These are phyloP conservation scores for Physella acuta DNA, from an alignment of 1,140 invertebrate species.

Conservation along the genomic window DNA sequence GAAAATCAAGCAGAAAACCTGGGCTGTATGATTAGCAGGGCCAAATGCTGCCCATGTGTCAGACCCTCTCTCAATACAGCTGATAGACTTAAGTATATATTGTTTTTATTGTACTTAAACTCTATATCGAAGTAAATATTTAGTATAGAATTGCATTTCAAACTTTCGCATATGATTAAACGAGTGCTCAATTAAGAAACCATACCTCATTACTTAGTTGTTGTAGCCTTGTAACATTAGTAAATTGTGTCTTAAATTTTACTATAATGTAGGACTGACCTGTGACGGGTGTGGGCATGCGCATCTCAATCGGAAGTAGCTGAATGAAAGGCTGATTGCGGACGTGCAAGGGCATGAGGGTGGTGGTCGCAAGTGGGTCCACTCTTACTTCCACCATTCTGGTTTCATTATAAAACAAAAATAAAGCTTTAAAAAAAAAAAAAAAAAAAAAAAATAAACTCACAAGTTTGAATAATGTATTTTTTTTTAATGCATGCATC, in stretches of 20 bases:
- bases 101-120: too few species aligned
- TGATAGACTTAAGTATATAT: too few species aligned
- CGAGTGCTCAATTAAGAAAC: neutral
- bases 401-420: too few species aligned
- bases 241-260: neutral
- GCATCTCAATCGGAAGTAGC: neutral
- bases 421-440: too few species aligned
- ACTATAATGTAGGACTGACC: neutral
- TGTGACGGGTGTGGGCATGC: neutral
- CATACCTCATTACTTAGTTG: neutral
- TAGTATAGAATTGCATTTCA: neutral
- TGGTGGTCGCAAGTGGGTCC: neutral
- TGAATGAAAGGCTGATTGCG: neutral
- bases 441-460: too few species aligned
- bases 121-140: neutral
- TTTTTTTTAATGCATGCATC: too few species aligned
- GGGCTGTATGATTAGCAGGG: too few species aligned
- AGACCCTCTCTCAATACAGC: too few species aligned
- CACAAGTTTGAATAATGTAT: too few species aligned
- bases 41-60: too few species aligned
- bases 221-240: neutral
- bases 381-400: neutral
- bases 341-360: conserved; percentile 5
- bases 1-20: too few species aligned
- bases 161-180: neutral